These are phyloP conservation scores for Acridotheres tristis DNA, from an alignment of 2,797 vertebrate genomes.

Conservation along the genomic window DNA sequence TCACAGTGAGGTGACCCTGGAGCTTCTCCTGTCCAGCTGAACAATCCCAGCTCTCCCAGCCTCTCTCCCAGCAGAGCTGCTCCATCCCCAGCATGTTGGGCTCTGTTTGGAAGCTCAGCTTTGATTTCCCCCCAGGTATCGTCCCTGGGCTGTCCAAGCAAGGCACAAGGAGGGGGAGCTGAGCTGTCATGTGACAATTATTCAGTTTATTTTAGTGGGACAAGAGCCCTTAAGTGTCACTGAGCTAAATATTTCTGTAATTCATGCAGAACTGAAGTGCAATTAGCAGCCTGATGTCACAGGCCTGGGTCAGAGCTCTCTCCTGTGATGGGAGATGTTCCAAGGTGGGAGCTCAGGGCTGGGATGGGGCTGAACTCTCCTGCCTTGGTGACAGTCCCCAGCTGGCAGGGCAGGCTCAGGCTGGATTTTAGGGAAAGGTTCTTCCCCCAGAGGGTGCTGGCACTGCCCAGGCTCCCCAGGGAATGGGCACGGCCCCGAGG, in stretches of 20 bases:
- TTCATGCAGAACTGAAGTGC: slow-evolving; percentile 1
- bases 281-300: background rate
- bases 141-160: background rate
- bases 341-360: background rate
- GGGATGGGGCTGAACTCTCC: background rate
- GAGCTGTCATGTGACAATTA: background rate
- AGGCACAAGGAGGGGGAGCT: background rate
- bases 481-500: background rate
- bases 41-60: background rate
- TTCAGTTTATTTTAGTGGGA: slow-evolving; percentile 13
- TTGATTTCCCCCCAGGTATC: background rate
- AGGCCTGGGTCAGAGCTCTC: background rate
- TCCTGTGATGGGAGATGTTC: background rate
- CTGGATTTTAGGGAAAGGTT: rapidly evolving
- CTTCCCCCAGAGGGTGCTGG: background rate
- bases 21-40: background rate
- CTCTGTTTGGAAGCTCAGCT: background rate
- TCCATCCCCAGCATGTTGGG: background rate
- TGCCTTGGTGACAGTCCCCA: background rate
- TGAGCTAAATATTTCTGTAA: slow-evolving; percentile 49
- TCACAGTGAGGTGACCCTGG: rapidly evolving
- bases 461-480: background rate
- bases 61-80: background rate
- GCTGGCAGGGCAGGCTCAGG: background rate
- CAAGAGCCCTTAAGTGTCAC: background rate